A percentile compares a stretch with the other conserved stretches of the same genome.
Conservation (phyloP, 2,113 vertebrate species). For the Ellobius talpinus region DNA sequence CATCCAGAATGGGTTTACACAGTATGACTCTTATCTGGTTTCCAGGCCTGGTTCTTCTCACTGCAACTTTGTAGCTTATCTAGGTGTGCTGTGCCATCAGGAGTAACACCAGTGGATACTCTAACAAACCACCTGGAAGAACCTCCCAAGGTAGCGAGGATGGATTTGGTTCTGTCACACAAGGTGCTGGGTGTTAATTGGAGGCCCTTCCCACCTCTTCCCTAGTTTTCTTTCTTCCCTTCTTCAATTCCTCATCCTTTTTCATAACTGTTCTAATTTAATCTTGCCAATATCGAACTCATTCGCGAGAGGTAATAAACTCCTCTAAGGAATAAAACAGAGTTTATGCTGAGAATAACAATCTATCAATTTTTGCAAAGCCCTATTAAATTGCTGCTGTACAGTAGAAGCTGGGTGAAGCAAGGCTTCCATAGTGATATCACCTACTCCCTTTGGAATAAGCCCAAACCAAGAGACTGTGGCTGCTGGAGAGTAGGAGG, state of each 20-base stretch:
- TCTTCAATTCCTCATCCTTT: background rate
- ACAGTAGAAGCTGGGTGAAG: constrained; percentile 47
- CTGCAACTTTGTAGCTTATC: background rate
- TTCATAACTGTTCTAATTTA: constrained; percentile 82
- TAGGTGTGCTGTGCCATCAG: background rate
- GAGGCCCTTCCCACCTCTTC: background rate
- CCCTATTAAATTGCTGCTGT: constrained; percentile 74
- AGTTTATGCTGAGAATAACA: constrained; percentile 85
- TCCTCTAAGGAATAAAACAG: constrained; percentile 81
- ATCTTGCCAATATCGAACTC: constrained; percentile 81
- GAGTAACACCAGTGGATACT: background rate
- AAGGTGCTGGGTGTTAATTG: constrained; percentile 69
- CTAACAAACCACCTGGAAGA: background rate
- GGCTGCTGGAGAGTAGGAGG: background rate
- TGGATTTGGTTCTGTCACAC: constrained; percentile 64
- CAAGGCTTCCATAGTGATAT: constrained; percentile 34
- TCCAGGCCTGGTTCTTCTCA: background rate
- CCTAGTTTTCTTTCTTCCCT: background rate
- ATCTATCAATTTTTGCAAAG: constrained; percentile 81
- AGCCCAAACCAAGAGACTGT: background rate
- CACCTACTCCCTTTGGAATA: constrained; percentile 41
- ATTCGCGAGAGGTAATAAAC: constrained; percentile 82
- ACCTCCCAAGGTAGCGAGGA: constrained; percentile 67
- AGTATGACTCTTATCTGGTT: background rate
- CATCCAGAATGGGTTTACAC: background rate